phyloP scores from a whole-genome alignment of 2,888 invertebrate genomes.

The Schizotus pectinicornis region DNA sequence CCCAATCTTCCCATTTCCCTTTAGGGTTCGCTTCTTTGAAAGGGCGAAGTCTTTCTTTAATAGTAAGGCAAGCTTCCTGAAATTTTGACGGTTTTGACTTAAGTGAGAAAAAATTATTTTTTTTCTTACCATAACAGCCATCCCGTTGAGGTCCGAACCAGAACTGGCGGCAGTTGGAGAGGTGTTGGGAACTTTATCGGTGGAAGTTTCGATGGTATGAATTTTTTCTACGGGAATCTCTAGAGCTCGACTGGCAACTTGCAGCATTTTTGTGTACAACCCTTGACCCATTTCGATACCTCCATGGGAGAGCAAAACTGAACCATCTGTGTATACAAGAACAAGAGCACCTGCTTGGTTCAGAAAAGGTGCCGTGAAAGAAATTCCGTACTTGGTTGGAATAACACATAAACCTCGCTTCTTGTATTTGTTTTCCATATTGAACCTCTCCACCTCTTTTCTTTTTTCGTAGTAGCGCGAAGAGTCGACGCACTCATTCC shows the following conservation, averaged over 20 bases:
- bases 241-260: slow-evolving; percentile 80
- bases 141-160: slow-evolving; percentile 89
- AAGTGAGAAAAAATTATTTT: no score
- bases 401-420: slow-evolving; percentile 85
- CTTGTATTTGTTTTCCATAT: slow-evolving; percentile 69
- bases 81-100: background rate
- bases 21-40: slow-evolving; percentile 77
- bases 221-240: slow-evolving; percentile 75
- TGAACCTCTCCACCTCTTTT: slow-evolving; percentile 69
- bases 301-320: slow-evolving; percentile 86
- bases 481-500: slow-evolving; percentile 76
- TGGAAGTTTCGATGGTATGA: slow-evolving; percentile 82
- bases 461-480: slow-evolving; percentile 69
- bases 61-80: slow-evolving; percentile 75
- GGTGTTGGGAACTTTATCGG: slow-evolving; percentile 92
- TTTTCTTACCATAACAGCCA: slow-evolving; percentile 73
- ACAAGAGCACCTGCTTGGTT: slow-evolving; percentile 90
- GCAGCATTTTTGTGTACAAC: slow-evolving; percentile 93
- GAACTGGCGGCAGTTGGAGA: slow-evolving; percentile 89
- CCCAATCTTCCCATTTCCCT: slow-evolving; percentile 86
- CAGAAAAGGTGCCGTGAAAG: slow-evolving; percentile 76
- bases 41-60: slow-evolving; percentile 76
- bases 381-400: slow-evolving; percentile 86
- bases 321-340: slow-evolving; percentile 86
- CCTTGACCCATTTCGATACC: slow-evolving; percentile 99